phyloP scores from a whole-genome alignment of 64 coral and sea anemone genomes.

The Dendrophyllia cribrosa region DNA sequence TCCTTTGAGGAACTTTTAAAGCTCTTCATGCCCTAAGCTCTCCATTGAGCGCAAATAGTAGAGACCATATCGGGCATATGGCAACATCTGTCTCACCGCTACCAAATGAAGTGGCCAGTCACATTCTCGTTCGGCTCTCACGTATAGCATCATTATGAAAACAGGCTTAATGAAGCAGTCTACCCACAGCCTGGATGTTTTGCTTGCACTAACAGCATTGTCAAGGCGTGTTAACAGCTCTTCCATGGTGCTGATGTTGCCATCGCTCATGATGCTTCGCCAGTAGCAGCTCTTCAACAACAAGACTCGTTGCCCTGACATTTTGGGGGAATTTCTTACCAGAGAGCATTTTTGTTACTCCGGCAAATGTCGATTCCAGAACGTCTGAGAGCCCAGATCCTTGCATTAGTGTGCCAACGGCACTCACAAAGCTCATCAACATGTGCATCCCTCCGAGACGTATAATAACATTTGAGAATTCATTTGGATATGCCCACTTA shows the following conservation, averaged over 20 bases:
- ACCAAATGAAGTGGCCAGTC: conserved; percentile 83
- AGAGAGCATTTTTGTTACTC: conserved; percentile 63
- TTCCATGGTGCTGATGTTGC: conserved; percentile 48
- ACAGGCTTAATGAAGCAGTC: conserved; percentile 66
- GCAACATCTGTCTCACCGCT: conserved; percentile 71
- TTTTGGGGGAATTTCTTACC: conserved; percentile 85
- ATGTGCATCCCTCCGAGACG: conserved; percentile 75
- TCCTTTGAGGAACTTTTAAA: conserved; percentile 67
- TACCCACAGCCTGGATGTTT: conserved; percentile 73
- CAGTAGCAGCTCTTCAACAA: conserved; percentile 70
- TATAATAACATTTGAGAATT: conserved; percentile 61
- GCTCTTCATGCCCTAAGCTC: conserved; percentile 47
- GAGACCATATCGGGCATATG: conserved; percentile 68
- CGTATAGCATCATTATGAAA: conserved; percentile 60
- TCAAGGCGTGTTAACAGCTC: conserved; percentile 35
- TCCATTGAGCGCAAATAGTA: conserved; percentile 65
- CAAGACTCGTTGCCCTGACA: conserved; percentile 58
- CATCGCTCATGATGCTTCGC: conserved; percentile 31
- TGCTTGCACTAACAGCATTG: conserved; percentile 41
- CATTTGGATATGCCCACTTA: conserved; percentile 67
- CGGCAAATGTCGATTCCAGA: conserved; percentile 61
- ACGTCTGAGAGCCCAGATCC: conserved; percentile 68
- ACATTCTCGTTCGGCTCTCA: conserved; percentile 48
- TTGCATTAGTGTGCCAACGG: conserved; percentile 63
- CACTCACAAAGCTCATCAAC: conserved; percentile 65